Evolutionary conservation across 2,797 vertebrate species (phyloP), one percentile per base, ranked within the genome.

Genomic region (Mallotus villosus): DNA sequence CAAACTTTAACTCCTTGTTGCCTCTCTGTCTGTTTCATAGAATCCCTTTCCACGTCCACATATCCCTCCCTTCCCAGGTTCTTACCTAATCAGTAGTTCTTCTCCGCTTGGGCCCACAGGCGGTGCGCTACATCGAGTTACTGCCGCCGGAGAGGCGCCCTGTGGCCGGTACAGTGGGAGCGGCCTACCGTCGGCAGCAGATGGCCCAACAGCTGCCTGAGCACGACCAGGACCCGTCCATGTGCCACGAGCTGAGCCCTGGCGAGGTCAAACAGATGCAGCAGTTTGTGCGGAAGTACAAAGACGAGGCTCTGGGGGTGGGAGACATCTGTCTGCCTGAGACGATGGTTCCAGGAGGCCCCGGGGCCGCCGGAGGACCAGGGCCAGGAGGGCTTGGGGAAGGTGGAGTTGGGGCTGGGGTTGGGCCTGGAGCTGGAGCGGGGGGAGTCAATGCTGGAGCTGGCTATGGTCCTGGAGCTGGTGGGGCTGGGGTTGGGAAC

Each of bases 131-230:
- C 84, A 99, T 99, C 82, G 94, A 99, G 90, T 93, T 99, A 91
- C 93, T 99, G 24, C 98, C 98, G 0, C 94, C 94, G 68, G 97
- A 98, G 86, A 97, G 94, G 63, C 96, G 97, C 72, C 98, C 98
- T 0, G 93, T 99, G 70, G 91, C 93, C 7, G 97, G 97, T 41
- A 93, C 96, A 0, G 94, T 95, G 79, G 98, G 97, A 4, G 97
- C 98, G 0, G 94, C 93, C 24, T 99, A 99, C 91, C 95, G 97
- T 27, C 96, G 98, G 87, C 96, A 97, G 84, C 97, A 99, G 91
- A 94, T 99, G 95, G 97, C 95, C 11, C 94, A 94, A 75, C 98
- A 99, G 92, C 95, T 99, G 72, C 98, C 98, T 0, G 98, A 96
- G 62, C 98, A 99, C 0, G 98, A 99, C 87, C 97, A 99, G 89